Evolutionary conservation across 2,797 vertebrate species (phyloP).

Genomic region (Sebastes taczanowskii): DNA sequence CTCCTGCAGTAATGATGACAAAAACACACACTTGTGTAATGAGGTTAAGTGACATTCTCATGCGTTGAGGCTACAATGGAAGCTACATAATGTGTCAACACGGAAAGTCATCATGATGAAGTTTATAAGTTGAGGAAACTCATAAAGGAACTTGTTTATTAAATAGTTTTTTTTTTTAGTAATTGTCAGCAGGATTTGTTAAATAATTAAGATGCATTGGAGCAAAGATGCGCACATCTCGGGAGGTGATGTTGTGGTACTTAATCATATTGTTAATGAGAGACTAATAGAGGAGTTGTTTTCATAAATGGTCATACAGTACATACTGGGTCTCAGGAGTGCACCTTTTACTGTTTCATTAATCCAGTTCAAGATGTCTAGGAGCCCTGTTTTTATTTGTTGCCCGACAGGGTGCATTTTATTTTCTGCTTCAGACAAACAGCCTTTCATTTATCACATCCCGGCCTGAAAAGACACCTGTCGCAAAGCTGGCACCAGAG

Average conservation of each 20-base stretch:
- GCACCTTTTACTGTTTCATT: slow-evolving; percentile 60
- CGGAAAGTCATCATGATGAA: slow-evolving; percentile 11
- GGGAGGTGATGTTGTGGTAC: not conserved
- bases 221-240: not conserved
- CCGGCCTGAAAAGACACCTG: slow-evolving; percentile 77
- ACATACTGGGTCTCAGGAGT: slow-evolving; percentile 24
- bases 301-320: slow-evolving; percentile 40
- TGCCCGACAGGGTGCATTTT: slow-evolving; percentile 61
- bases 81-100: slow-evolving; percentile 26
- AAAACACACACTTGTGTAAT: slow-evolving; percentile 55
- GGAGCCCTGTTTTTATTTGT: slow-evolving; percentile 62
- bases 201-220: not conserved
- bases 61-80: slow-evolving; percentile 11
- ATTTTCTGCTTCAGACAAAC: slow-evolving; percentile 63
- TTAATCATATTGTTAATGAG: slow-evolving; percentile 57
- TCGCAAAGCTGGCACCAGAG: slow-evolving; percentile 58
- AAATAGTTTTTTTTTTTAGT: not conserved
- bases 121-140: slow-evolving; percentile 12
- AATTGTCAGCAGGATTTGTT: not conserved
- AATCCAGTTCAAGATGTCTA: slow-evolving; percentile 61
- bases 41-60: slow-evolving; percentile 54
- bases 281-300: slow-evolving; percentile 43
- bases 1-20: slow-evolving; percentile 59
- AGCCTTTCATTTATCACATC: slow-evolving; percentile 79
- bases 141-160: not conserved